phyloP scores from a whole-genome alignment of 2,113 vertebrate genomes.

The Ifrita kowaldi region DNA sequence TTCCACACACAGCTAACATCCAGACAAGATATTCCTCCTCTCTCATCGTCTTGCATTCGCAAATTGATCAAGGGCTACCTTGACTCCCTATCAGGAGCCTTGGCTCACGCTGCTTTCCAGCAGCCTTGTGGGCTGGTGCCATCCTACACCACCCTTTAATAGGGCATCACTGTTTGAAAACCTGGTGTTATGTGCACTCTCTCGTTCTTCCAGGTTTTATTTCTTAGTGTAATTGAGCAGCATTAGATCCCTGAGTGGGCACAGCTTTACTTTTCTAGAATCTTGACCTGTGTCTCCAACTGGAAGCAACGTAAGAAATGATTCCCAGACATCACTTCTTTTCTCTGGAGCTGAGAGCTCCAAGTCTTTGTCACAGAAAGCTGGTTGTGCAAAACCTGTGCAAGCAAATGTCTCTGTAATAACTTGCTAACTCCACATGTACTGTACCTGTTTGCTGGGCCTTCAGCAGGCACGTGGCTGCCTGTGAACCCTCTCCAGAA shows the following conservation, averaged over 20 bases:
- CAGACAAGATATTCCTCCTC: neutral
- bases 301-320: neutral
- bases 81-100: neutral
- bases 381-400: neutral
- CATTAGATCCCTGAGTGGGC: neutral
- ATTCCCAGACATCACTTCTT: neutral
- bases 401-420: neutral
- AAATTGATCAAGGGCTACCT: neutral
- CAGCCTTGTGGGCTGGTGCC: neutral
- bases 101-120: neutral
- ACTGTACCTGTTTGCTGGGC: slow-evolving; percentile 68
- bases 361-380: neutral
- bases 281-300: neutral
- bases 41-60: neutral
- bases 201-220: neutral
- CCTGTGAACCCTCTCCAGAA: slow-evolving; percentile 57
- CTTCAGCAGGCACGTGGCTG: slow-evolving; percentile 22
- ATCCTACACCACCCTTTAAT: neutral
- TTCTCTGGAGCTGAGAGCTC: neutral
- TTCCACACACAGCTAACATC: neutral
- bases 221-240: neutral
- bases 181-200: neutral
- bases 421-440: neutral
- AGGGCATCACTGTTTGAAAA: neutral
- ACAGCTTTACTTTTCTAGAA: neutral